Evolutionary conservation across 2,888 invertebrate species (phyloP), one percentile per base, ranked within the genome.

Genomic region (Leucophora obtusa): DNA sequence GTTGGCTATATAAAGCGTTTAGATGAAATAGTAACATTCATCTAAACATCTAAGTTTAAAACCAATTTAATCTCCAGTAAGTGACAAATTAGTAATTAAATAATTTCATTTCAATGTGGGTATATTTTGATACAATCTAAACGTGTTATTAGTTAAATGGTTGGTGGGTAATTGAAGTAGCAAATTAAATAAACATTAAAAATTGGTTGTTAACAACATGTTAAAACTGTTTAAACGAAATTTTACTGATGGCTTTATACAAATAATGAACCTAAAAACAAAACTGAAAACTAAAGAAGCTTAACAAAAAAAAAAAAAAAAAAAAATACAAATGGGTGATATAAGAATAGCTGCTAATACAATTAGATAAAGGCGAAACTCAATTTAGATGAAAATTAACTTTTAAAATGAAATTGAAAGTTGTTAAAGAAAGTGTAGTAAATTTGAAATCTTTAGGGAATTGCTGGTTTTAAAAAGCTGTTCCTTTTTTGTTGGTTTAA

Each of bases 131-230:
- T 28, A 28, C 28, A 28, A 7, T 28, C 28, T 28, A 28, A 28
- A 28, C 28, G 28, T 28, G 58, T 6, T 38, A 14, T 47, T n/a
- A n/a, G 6, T 47, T 28, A 43, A 53, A 50, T 65, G 8, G 15
- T 63, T 62, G 59, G 35, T 38, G 51, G 43, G 43, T 66, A 79
- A 75, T 71, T 71, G 50, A 56, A 70, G 69, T 63, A 14, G 60
- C 65, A 68, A 79, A 79, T 79, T 75, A 79, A 79, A 79, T 75
- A 68, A 66, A 74, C 70, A 75, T 75, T 79, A 79, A 71, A 60
- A 68, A 35, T 71, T 59, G 11, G 51, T 58, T 68, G 60, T 43
- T 53, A 66, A 68, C 59, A 71, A 71, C 62, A 58, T 71, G 50
- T 54, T 71, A 21, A 58, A 43, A 74, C 7, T 59, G 18, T 59